These are phyloP conservation scores for Pogonocherus hispidulus DNA, from an alignment of 2,888 invertebrate genomes.

Conservation along the genomic window DNA sequence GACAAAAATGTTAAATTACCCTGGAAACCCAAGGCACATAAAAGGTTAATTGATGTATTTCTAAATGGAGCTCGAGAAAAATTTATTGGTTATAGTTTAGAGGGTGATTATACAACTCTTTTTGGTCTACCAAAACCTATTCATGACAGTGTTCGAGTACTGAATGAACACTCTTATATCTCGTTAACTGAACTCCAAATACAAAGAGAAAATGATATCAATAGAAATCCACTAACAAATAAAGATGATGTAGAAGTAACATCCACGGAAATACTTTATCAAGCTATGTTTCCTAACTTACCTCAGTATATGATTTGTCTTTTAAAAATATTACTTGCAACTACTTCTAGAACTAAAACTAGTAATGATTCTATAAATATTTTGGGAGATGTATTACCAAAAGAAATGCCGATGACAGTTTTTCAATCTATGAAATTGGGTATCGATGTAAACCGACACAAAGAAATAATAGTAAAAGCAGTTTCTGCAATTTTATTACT, in stretches of 20 bases:
- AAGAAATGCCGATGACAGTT: constrained; percentile 97
- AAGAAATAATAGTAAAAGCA: constrained; percentile 98
- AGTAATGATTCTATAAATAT: constrained; percentile 99
- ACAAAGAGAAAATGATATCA: constrained; percentile 91
- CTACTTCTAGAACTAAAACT: constrained; percentile 97
- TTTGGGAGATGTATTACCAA: constrained; percentile 96
- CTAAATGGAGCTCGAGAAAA: constrained; percentile 92
- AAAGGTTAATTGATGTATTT: constrained; percentile 93
- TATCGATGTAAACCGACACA: constrained; percentile 98
- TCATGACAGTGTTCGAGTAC: constrained; percentile 93
- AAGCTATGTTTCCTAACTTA: constrained; percentile 94
- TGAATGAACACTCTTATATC: constrained; percentile 92
- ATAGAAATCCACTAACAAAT: constrained; percentile 90
- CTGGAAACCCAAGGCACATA: constrained; percentile 96
- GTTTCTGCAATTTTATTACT: constrained; percentile 91
- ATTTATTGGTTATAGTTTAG: constrained; percentile 95
- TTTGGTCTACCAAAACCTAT: constrained; percentile 98
- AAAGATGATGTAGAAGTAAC: constrained; percentile 84
- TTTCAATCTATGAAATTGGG: constrained; percentile 95
- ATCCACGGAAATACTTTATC: constrained; percentile 90
- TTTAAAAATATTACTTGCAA: constrained; percentile 95
- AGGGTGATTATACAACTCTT: constrained; percentile 87
- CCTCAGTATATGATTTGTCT: constrained; percentile 98
- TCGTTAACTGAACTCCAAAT: constrained; percentile 94
- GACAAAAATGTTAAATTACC: constrained; percentile 73